phyloP scores from a whole-genome alignment of 2,888 invertebrate genomes.

The Cyclophora albipunctata region DNA sequence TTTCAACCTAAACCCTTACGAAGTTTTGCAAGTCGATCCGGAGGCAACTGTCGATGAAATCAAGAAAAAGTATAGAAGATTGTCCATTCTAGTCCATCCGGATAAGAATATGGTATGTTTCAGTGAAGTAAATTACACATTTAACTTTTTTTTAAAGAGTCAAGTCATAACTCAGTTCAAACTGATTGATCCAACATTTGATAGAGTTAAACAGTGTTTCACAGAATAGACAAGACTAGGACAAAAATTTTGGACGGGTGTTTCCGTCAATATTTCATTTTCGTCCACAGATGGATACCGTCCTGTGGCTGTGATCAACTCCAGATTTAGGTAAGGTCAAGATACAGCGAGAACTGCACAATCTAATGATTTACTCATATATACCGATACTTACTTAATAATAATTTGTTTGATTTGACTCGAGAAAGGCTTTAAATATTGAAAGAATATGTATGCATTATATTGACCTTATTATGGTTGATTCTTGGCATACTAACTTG shows the following conservation, averaged over 20 bases:
- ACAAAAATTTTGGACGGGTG: slow-evolving; percentile 64
- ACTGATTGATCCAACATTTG: too few species aligned
- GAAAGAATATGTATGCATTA: too few species aligned
- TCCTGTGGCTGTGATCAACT: slow-evolving; percentile 43
- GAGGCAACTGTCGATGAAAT: slow-evolving; percentile 92
- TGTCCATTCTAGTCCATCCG: slow-evolving; percentile 98
- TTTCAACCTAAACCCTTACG: slow-evolving; percentile 98
- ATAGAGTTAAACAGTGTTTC: neutral
- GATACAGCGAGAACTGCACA: slow-evolving; percentile 1
- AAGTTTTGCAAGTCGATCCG: slow-evolving; percentile 93
- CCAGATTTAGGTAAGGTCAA: slow-evolving; percentile 57
- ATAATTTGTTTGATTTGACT: too few species aligned
- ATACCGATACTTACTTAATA: too few species aligned
- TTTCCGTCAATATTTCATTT: slow-evolving; percentile 72
- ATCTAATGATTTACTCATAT: too few species aligned
- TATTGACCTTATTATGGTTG: too few species aligned
- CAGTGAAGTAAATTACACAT: neutral
- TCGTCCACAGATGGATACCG: slow-evolving; percentile 67
- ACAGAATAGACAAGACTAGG: slow-evolving; percentile 10
- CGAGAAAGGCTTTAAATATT: too few species aligned
- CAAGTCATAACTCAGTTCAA: too few species aligned
- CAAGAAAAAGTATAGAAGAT: slow-evolving; percentile 95
- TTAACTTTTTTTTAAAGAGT: too few species aligned
- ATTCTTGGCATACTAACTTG: too few species aligned
- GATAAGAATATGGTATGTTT: slow-evolving; percentile 89